Evolutionary conservation across 2,113 vertebrate species (phyloP), one percentile per base, ranked within the genome.

Genomic region (Aplodontia rufa): DNA sequence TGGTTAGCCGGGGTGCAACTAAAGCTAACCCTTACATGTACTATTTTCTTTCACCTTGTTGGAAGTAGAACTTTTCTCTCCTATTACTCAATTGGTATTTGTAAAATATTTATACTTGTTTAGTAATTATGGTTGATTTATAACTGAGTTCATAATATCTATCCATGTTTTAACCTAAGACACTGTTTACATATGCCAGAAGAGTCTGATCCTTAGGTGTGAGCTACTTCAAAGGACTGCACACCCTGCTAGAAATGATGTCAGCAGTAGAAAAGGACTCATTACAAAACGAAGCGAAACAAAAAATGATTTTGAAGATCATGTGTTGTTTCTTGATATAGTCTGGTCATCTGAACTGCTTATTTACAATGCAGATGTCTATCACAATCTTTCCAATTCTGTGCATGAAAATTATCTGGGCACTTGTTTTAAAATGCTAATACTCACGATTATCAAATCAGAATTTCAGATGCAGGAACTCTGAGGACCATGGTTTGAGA

Each of bases 1-100:
- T 0, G 4, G 19, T 0, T 42, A 11, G 30, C 3, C 4, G 9
- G 42, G 87, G 28, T 1, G 28, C 13, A 19, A 51, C 32, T 8
- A 32, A 62, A 85, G 68, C 16, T 5, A 3, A 68, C 26, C 14
- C 1, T 32, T 1, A 58, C 32, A 12, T 6, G 30, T 1, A 30
- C 37, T 40, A 13, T 40, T 55, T 47, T n/a, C 75, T 47, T 51
- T 68, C 80, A 22, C 47, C 19, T 47, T 11, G 42, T 35, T 60
- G 49, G 8, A 86, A 85, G 42, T 47, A 6, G 24, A 32, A 69
- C 12, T 64, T 64, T 40, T 71, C 47, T 45, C 80, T 51, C 58
- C 42, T 6, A 49, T 47, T 28, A 32, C 19, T 75, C 91, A 9
- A 0, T 24, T 75, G 64, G 81, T 37, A 87, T 3, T 76, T 51